Percentiles rank a stretch among this genome's conserved stretches.
phyloP scores from a whole-genome alignment of 2,888 invertebrate genomes.

The Atethmia centrago region DNA sequence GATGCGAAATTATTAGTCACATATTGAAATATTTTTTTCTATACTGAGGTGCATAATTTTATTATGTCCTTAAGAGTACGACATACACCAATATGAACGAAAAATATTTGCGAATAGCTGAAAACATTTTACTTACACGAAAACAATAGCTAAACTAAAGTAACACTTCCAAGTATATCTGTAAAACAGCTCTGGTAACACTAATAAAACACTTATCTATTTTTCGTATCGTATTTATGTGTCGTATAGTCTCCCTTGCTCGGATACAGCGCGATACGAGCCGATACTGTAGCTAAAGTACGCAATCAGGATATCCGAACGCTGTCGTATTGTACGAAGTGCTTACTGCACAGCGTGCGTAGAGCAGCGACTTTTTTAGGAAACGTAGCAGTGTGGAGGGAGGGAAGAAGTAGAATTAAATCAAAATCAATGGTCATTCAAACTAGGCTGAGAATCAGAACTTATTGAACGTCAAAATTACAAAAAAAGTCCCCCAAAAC shows the following conservation, averaged over 20 bases:
- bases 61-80: neutral
- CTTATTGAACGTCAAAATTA: too few species aligned
- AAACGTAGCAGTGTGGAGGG: neutral
- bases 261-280: slow-evolving; percentile 49
- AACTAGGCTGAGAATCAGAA: too few species aligned
- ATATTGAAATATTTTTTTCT: neutral
- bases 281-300: slow-evolving; percentile 57
- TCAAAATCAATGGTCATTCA: too few species aligned
- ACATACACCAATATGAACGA: neutral
- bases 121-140: neutral
- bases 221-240: slow-evolving; percentile 36
- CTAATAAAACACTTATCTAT: slow-evolving; percentile 55
- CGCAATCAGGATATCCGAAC: slow-evolving; percentile 64
- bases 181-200: slow-evolving; percentile 30
- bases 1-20: neutral
- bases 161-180: slow-evolving; percentile 7
- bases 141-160: neutral
- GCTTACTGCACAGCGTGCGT: neutral
- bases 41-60: neutral
- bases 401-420: too few species aligned
- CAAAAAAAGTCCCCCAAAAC: too few species aligned
- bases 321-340: slow-evolving; percentile 52
- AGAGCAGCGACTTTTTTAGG: slow-evolving; percentile 9
- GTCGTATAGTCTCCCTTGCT: slow-evolving; percentile 47
- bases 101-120: neutral